Base-by-base conservation (phyloP, 2,888 invertebrate genomes). In the Aricia artaxerxes region DNA sequence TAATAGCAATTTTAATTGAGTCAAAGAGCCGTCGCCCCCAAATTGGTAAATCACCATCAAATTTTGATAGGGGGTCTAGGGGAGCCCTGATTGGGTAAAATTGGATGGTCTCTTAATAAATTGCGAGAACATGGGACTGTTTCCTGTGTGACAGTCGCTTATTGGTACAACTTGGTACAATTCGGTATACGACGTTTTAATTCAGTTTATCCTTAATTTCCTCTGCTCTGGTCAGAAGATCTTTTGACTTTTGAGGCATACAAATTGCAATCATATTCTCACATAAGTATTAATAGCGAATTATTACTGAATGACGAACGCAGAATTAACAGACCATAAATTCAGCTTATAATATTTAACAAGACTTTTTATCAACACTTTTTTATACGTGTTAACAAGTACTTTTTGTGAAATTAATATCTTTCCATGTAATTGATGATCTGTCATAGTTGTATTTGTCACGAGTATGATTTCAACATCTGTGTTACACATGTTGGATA, bases 61-160 rank as follows among this genome's bases (percentile, higher is more conserved):
- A 49, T 75, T 75, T 75, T 75, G 75, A 49, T 76, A 76, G 53
- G 76, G 49, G 49, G 44, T 44, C 24, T 44, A 11, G 73, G 73
- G 73, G n/a, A 9, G 24, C 75, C 40, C 44, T 76, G 35, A 76
- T 76, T 53, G 76, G 76, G 53, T 53, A 76, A 76, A 49, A 76
- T 76, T 76, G 57, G 53, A 75, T 75, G 53, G 76, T 57, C 76
- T 57, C 76, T 76, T 76, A 76, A 76, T 76, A 31, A 76, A 76
- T 76, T 35, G 57, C 75, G 69, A 75, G 75, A 49, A 75, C 49
- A 49, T 57, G 53, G 53, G 76, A 76, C 53, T 31, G 49, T 75
- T 76, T 76, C 76, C 76, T 76, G 75, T 57, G 13, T 38, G 13
- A 69, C 69, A 38, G n/a, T 2, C 35, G 69, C 35, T 69, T 69